These are phyloP conservation scores for Heliconius ethilla DNA, from an alignment of 2,888 invertebrate species.

Conservation along the genomic window DNA sequence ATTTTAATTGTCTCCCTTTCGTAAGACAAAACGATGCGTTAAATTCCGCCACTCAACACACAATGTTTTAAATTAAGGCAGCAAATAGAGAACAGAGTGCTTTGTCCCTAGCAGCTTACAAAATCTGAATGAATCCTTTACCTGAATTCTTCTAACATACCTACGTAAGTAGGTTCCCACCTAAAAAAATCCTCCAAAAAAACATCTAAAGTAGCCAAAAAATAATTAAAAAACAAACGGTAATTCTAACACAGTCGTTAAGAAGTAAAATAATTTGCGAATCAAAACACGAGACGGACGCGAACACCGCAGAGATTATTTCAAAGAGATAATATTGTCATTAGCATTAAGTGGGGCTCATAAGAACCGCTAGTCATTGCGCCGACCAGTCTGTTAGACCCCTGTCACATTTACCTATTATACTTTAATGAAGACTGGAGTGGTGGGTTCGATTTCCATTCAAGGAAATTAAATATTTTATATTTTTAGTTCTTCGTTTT, in stretches of 20 bases:
- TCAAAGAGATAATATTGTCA: slow-evolving; percentile 80
- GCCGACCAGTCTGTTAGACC: slow-evolving; percentile 56
- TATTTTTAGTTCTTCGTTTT: too few relatives aligned
- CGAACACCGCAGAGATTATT: slow-evolving; percentile 54
- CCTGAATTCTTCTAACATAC: not conserved
- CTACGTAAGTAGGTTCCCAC: not conserved
- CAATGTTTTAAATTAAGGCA: too few relatives aligned
- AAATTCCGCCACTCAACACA: too few relatives aligned
- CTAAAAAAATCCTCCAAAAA: not conserved
- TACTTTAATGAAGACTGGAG: not conserved
- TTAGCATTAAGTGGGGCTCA: slow-evolving; percentile 76
- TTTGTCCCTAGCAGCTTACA: too few relatives aligned
- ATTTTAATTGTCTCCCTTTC: too few relatives aligned
- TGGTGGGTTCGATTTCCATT: too few relatives aligned
- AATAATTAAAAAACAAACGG: slow-evolving; percentile 17
- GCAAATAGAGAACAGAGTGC: too few relatives aligned
- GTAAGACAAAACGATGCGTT: too few relatives aligned
- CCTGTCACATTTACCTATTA: slow-evolving; percentile 52
- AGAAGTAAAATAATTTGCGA: slow-evolving; percentile 47
- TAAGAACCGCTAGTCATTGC: slow-evolving; percentile 70
- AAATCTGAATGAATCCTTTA: too few relatives aligned
- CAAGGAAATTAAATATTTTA: too few relatives aligned
- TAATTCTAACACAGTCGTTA: slow-evolving; percentile 21
- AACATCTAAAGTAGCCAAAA: not conserved
- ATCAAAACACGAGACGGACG: slow-evolving; percentile 50